These are phyloP conservation scores for Loriculus beryllinus DNA, from an alignment of 2,797 vertebrate species.

Conservation along the genomic window DNA sequence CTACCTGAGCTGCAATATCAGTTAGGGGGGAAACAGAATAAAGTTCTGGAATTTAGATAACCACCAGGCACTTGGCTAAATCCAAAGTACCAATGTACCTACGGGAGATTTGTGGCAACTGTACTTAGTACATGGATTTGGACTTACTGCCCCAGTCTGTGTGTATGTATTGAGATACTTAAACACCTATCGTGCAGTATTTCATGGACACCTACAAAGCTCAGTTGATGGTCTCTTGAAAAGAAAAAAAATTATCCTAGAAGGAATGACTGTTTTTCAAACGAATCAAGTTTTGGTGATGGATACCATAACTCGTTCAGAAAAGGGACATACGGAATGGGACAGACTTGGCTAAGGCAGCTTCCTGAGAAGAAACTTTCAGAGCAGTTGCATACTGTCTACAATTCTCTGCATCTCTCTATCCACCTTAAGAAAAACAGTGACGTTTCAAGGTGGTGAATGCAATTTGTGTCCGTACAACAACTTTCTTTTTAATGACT, in stretches of 20 bases:
- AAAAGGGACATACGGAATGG: neutral
- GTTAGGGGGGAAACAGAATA: constrained; percentile 19
- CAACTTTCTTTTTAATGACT: neutral
- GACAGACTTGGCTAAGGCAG: neutral
- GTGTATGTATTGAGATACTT: neutral
- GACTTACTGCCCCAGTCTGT: neutral
- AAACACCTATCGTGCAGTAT: neutral
- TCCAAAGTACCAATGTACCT: neutral
- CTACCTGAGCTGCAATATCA: constrained; percentile 10
- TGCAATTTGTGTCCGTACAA: neutral
- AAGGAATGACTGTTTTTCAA: neutral
- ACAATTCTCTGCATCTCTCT: neutral
- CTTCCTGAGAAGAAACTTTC: neutral
- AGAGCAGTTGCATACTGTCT: neutral
- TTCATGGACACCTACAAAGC: neutral
- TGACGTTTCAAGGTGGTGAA: neutral
- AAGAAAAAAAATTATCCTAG: neutral
- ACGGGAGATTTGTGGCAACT: constrained; percentile 1
- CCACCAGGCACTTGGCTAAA: constrained; percentile 6
- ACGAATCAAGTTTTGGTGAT: neutral
- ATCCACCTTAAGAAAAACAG: neutral
- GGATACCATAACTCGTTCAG: neutral
- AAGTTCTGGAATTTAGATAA: constrained; percentile 51
- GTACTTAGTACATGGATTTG: neutral
- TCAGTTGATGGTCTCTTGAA: neutral